phyloP scores from a whole-genome alignment of 2,888 invertebrate species.

The Caenorhabditis sp. region DNA sequence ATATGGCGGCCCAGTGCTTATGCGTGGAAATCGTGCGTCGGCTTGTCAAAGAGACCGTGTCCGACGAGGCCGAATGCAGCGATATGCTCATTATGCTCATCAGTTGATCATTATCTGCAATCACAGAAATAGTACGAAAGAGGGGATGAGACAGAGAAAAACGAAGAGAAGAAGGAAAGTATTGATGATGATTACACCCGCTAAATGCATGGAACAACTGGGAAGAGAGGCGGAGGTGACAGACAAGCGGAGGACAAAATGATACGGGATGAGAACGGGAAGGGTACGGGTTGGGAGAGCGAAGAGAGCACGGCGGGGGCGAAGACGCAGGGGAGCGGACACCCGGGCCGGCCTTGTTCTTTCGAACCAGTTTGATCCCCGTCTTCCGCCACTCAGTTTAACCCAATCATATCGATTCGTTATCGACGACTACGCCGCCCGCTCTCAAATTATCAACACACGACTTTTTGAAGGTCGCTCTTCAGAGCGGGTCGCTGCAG shows the following conservation, averaged over 20 bases:
- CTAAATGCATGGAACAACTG: constrained; percentile 54
- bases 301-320: constrained; percentile 1
- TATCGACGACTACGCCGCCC: not conserved
- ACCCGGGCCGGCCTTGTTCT: constrained; percentile 43
- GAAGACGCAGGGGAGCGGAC: constrained; percentile 4
- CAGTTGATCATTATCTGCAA: constrained; percentile 25
- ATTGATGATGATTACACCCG: constrained; percentile 50
- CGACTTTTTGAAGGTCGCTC: constrained; percentile 17
- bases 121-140: constrained; percentile 22
- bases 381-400: constrained; percentile 19
- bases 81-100: constrained; percentile 53
- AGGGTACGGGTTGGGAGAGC: constrained; percentile 15
- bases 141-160: constrained; percentile 2
- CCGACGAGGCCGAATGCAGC: constrained; percentile 49
- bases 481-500: not conserved
- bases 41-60: constrained; percentile 53
- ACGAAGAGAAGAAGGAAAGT: constrained; percentile 3
- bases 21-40: constrained; percentile 29
- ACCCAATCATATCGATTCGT: constrained; percentile 33
- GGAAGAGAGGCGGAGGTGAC: constrained; percentile 15
- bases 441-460: constrained; percentile 5
- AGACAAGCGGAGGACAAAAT: constrained; percentile 49
- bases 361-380: constrained; percentile 53
- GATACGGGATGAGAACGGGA: constrained; percentile 52
- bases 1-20: constrained; percentile 48